phyloP scores from a whole-genome alignment of 1,140 invertebrate species.

The Holotrichia oblita region DNA sequence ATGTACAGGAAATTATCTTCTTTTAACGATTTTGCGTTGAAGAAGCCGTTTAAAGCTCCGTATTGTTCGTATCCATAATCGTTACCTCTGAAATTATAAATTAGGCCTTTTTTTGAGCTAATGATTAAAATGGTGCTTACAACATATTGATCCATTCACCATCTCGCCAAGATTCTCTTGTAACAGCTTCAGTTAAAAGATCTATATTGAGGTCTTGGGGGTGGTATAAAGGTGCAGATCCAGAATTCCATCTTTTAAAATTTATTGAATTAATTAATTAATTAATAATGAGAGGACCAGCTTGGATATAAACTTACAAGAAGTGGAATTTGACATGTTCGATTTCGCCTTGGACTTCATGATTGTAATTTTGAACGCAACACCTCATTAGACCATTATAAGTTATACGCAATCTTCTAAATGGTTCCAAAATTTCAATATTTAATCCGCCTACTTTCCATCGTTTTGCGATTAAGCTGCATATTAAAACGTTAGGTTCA shows the following conservation, averaged over 20 bases:
- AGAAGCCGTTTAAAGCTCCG: conserved; percentile 51
- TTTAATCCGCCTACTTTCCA: conserved; percentile 39
- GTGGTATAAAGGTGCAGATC: conserved; percentile 48
- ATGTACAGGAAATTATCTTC: conserved; percentile 52
- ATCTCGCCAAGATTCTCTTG: conserved; percentile 53
- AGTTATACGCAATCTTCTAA: conserved; percentile 49
- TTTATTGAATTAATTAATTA: no score
- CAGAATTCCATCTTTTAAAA: conserved; percentile 54
- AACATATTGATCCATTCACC: conserved; percentile 54
- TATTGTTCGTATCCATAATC: conserved; percentile 55
- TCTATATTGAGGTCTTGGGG: conserved; percentile 50
- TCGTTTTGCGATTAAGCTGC: neutral
- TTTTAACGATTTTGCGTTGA: conserved; percentile 45
- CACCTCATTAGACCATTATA: conserved; percentile 55
- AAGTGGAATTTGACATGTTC: conserved; percentile 56
- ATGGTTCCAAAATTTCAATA: conserved; percentile 51
- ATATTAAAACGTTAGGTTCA: conserved; percentile 33
- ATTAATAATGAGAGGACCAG: neutral
- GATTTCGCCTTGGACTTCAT: conserved; percentile 40
- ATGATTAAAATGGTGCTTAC: no score
- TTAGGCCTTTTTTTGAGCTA: no score
- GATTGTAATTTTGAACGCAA: conserved; percentile 37
- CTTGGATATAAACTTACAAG: no score
- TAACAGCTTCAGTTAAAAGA: conserved; percentile 51
- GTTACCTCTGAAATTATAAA: conserved; percentile 46